Evolutionary conservation across 92 coral and sea anemone genomes (phyloP), one percentile per base, ranked within the genome.

Genomic region (Actinernus sp.): DNA sequence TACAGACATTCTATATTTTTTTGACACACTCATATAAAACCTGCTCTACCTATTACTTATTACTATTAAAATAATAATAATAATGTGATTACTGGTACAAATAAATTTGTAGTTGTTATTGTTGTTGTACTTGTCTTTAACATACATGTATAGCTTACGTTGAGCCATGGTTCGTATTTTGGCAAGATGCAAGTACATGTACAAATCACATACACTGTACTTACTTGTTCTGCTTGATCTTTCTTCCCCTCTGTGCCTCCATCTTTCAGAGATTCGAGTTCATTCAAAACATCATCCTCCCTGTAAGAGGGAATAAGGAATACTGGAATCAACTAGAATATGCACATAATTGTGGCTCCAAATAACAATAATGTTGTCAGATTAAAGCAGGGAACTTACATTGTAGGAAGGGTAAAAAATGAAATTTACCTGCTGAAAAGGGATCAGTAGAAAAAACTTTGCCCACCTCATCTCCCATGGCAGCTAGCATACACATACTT

Each of bases 241-340:
- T 27, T 49, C 25, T 39, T 40, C 14, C 65, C 47, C 4, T 63
- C 54, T 47, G 33, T 56, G 13, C 47, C 70, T 8, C 74, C 85
- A 66, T 86, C 87, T 37, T 79, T 90, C 57, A 93, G 24, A 25
- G 72, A 67, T 33, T 93, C 98, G 31, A 93, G 71, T 11, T 93
- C 98, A 82, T 90, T 93, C 37, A 91, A 49, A 24, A 90, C 98
- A 65, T 93, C 98, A 62, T 93, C 98, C 59, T 93, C 98, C 98
- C 98, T 93, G 57, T 29, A 43, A 50, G 31, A 7, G 52, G 19
- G 19, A 17, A 40, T 28, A 26, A 21, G 52, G 37, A 30, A 49
- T 26, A 24, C 27, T 31, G 16, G 26, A 24, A 59, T 44, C 9
- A 11, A 11, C 6, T 31, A 8, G 24, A 4, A 10, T 17, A 12